A percentile compares a stretch with the other conserved stretches of the same genome.
Evolutionary conservation across 2,113 vertebrate genomes (phyloP).

Genomic region (Progne subis): DNA sequence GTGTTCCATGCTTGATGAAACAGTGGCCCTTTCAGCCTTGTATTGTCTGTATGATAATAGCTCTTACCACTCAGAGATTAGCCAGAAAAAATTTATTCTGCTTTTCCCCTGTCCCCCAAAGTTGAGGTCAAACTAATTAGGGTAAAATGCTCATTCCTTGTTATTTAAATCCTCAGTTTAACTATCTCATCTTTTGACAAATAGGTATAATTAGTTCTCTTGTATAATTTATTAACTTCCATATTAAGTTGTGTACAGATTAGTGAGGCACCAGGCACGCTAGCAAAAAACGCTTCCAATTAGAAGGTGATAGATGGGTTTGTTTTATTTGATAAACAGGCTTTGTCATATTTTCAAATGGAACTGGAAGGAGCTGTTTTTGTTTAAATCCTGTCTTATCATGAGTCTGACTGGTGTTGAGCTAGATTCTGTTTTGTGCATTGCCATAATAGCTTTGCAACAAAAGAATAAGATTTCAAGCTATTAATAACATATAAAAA

Average conservation of each 20-base stretch:
- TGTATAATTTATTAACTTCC: conserved; percentile 74
- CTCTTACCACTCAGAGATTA: not conserved
- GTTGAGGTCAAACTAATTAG: conserved; percentile 71
- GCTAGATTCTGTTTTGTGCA: not conserved
- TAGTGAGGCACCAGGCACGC: conserved; percentile 45
- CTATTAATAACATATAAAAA: not conserved
- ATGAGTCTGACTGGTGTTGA: not conserved
- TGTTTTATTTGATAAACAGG: conserved; percentile 55
- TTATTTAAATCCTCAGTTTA: conserved; percentile 64
- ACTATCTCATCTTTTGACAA: conserved; percentile 68
- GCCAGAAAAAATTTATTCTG: conserved; percentile 8
- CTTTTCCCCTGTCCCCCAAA: conserved; percentile 36
- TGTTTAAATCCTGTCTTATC: conserved; percentile 10
- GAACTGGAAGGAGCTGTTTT: conserved; percentile 9
- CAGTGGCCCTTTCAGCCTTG: not conserved
- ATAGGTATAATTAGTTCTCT: conserved; percentile 74
- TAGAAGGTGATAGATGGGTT: conserved; percentile 70
- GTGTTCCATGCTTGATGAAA: not conserved
- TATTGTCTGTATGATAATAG: not conserved
- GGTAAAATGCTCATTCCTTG: conserved; percentile 63
- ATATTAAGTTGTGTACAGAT: conserved; percentile 64
- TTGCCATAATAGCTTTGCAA: not conserved
- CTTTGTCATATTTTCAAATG: conserved; percentile 59
- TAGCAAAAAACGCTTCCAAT: conserved; percentile 55
- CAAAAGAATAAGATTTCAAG: not conserved